Evolutionary conservation across 2,113 vertebrate genomes (phyloP).

Genomic region (Peromyscus californicus): DNA sequence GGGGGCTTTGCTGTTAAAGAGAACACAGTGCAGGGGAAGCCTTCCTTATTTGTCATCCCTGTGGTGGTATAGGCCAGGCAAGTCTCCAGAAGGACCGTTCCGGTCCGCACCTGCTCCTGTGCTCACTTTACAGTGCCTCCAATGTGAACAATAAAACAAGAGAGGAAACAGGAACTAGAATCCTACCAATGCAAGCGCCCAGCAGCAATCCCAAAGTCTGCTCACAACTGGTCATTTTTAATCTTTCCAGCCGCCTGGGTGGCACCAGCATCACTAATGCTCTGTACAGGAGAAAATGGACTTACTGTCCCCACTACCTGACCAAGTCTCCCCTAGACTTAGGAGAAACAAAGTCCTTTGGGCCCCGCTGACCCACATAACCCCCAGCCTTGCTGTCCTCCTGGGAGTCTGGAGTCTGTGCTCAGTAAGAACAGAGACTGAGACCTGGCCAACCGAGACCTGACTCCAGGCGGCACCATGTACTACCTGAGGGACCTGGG

Average conservation of each 20-base stretch:
- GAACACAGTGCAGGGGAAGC: background rate
- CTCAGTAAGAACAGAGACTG: background rate
- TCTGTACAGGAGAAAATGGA: background rate
- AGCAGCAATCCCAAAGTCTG: background rate
- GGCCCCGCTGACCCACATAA: background rate
- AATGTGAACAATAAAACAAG: background rate
- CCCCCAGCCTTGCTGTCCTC: too few species aligned
- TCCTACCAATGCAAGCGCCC: background rate
- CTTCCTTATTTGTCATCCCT: background rate
- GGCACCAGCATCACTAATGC: background rate
- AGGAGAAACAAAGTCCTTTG: background rate
- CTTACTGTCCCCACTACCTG: background rate
- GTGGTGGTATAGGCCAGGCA: background rate
- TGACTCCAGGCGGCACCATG: background rate
- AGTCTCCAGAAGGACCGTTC: background rate
- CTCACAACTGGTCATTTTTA: background rate
- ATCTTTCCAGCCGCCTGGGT: accelerated
- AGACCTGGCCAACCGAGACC: background rate
- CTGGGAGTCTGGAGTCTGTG: background rate
- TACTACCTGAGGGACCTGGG: background rate
- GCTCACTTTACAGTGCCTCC: background rate
- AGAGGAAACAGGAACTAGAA: background rate
- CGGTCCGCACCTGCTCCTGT: background rate
- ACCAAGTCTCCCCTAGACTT: background rate
- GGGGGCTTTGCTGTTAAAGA: slow-evolving; percentile 46